Base-by-base conservation (phyloP, 1,140 invertebrate species). In the Pseudomyrmex sp. region DNA sequence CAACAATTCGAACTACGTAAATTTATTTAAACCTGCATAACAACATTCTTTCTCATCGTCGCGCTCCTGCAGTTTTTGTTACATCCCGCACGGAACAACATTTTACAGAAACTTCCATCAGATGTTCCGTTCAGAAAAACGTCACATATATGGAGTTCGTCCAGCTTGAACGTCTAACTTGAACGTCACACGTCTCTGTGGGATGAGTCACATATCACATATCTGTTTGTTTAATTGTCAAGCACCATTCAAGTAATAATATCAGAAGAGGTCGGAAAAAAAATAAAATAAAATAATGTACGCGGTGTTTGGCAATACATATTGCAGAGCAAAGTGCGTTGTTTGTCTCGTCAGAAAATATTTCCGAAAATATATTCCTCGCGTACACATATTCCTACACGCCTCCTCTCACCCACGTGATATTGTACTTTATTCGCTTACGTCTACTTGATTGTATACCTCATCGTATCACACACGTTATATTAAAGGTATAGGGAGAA, bases 341-440 rank as follows among this genome's bases (percentile, higher is more conserved):
- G 23, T 26, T 26, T 50, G 15, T 46, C 35, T 8, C 44, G 12
- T 35, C 23, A 20, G 18, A 80, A 80, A 80, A 72, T 72, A 80
- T 1, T 58, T 80, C 23, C 7, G 23, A 80, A 80, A 80, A 80
- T 80, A 80, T 72, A 72, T 80, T 80, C 23, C 20, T 61, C 44
- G 44, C 54, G 20, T 23, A 18, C 44, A 18, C 0, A 18, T 18
- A 18, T 18, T 18, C 18, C 18, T 18, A 18, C 18, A 18, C 18
- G 50, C 35, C 48, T 10, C 10, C 15, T 3, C 23, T 3, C 15
- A 26, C 18, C 18, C n/a, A 10, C 44, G 35, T 20, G 18, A 18
- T 69, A 72, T 72, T 58, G 76, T 35, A 80, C 76, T 72, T 35
- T 80, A 80, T 50, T 80, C 54, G 76, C 52, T 80, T 80, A 80